Evolutionary conservation across 1,140 invertebrate genomes (phyloP).

Genomic region (Pachypeltis micranthus): DNA sequence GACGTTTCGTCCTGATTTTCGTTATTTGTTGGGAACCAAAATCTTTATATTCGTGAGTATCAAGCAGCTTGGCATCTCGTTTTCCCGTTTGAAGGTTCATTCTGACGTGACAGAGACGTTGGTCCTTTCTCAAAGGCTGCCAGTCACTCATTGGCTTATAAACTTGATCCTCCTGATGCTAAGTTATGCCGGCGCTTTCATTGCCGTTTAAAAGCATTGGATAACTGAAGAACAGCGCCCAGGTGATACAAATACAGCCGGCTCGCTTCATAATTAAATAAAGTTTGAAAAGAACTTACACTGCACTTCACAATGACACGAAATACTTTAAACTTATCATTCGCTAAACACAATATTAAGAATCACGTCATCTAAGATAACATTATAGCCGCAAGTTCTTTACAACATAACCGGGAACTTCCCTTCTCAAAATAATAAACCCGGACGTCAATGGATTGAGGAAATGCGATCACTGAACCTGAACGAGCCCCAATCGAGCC

Average conservation of each 20-base stretch:
- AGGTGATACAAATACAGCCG: neutral
- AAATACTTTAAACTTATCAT: no score
- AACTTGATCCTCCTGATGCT: constrained; percentile 5
- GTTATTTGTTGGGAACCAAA: constrained; percentile 24
- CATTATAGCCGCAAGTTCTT: no score
- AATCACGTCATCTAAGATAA: no score
- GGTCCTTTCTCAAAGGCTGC: constrained; percentile 20
- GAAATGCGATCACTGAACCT: no score
- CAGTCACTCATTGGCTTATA: constrained; percentile 17
- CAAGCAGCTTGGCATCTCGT: constrained; percentile 60
- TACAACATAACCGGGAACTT: no score
- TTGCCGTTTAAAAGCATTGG: neutral
- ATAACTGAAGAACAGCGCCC: neutral
- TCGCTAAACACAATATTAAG: no score
- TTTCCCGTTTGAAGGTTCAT: constrained; percentile 59
- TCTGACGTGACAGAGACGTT: constrained; percentile 46
- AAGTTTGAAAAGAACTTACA: no score
- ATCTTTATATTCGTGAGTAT: constrained; percentile 37
- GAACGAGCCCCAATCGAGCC: no score
- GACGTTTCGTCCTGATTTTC: constrained; percentile 16
- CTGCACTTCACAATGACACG: no score
- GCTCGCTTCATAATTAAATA: neutral
- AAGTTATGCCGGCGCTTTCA: neutral
- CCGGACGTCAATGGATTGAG: no score
- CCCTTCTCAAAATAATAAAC: no score